phyloP scores from a whole-genome alignment of 2,888 invertebrate species.

The Drosophila setosimentum region DNA sequence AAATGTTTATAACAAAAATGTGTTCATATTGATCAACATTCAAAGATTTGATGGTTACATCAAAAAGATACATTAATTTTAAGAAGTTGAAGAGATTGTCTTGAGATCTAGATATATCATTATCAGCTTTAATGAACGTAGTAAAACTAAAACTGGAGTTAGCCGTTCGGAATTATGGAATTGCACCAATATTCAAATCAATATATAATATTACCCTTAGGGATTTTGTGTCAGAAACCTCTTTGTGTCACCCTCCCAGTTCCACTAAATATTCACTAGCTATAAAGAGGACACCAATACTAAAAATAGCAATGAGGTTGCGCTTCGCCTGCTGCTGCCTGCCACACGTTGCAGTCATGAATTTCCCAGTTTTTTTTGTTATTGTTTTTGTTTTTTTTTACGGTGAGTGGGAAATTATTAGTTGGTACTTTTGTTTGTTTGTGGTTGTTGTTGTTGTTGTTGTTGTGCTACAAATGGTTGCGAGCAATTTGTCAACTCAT shows the following conservation, averaged over 20 bases:
- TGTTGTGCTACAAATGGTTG: constrained; percentile 50
- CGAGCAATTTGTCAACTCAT: constrained; percentile 73
- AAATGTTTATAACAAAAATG: not conserved
- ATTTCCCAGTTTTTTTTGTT: constrained; percentile 43
- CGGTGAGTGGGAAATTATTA: constrained; percentile 48
- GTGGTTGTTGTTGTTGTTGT: constrained; percentile 8
- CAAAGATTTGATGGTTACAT: not conserved
- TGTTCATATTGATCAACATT: fast-evolving
- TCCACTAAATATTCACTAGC: constrained; percentile 2
- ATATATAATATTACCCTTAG: not conserved
- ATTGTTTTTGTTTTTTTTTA: not conserved
- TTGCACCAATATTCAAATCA: not conserved
- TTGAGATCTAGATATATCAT: not conserved
- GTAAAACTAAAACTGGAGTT: not conserved
- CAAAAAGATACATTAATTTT: not conserved
- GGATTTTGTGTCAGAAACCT: not conserved
- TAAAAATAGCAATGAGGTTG: constrained; percentile 72
- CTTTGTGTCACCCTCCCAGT: constrained; percentile 8
- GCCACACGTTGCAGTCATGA: constrained; percentile 55
- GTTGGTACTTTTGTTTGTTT: constrained; percentile 23
- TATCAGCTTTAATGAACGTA: not conserved
- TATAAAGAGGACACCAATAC: constrained; percentile 46
- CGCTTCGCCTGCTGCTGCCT: constrained; percentile 43
- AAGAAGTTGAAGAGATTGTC: not conserved
- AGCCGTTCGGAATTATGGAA: not conserved